These are phyloP conservation scores for Sebastes elongatus DNA, from an alignment of 2,797 vertebrate species.

Conservation along the genomic window DNA sequence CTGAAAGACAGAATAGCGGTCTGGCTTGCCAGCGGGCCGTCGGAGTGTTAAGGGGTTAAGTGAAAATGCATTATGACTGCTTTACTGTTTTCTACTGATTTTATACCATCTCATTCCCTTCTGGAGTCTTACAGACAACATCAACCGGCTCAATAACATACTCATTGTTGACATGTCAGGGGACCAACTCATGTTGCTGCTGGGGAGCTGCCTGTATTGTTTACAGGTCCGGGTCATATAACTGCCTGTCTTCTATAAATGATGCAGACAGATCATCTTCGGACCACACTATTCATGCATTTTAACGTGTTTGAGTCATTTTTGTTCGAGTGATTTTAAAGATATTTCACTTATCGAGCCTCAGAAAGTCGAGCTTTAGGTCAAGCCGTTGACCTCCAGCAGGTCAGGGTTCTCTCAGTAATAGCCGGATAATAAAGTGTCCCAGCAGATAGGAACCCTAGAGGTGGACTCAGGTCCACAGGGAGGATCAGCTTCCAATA, in stretches of 20 bases:
- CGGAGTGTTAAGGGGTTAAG: no score
- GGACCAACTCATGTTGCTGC: background rate
- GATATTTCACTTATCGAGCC: background rate
- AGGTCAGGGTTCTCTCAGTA: background rate
- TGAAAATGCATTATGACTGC: no score
- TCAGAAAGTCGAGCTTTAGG: background rate
- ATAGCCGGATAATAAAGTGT: background rate
- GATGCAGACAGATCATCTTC: background rate
- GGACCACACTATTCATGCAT: background rate
- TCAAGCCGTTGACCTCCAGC: background rate
- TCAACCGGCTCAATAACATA: background rate
- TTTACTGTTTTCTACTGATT: no score
- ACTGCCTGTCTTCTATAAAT: background rate
- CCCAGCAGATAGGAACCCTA: slow-evolving; percentile 26
- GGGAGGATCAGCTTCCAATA: slow-evolving; percentile 38
- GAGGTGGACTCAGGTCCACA: background rate
- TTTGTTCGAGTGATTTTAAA: background rate
- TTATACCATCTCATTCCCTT: no score
- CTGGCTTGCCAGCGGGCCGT: no score
- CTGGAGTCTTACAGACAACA: background rate
- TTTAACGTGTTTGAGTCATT: background rate
- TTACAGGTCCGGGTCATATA: background rate
- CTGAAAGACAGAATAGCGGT: no score
- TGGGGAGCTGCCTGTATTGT: background rate
- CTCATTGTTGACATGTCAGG: background rate